These are phyloP conservation scores for Cinara cedri DNA, from an alignment of 2,888 invertebrate species.

Conservation along the genomic window DNA sequence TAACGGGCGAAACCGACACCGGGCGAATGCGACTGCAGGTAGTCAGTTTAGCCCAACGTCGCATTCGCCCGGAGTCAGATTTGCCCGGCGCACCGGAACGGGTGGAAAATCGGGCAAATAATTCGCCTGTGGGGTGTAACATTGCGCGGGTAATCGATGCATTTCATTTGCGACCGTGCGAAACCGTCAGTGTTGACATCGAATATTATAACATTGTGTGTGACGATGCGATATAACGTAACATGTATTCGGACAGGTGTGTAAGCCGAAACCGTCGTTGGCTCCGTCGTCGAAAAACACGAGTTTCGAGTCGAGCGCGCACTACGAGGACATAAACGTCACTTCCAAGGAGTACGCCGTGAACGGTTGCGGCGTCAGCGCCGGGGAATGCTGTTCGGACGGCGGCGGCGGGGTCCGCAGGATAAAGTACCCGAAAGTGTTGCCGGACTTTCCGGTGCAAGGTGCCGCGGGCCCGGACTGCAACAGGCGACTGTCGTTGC, in stretches of 20 bases:
- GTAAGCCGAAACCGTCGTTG: constrained; percentile 37
- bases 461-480: not conserved
- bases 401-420: constrained; percentile 74
- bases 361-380: constrained; percentile 65
- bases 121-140: too few relatives aligned
- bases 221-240: too few relatives aligned
- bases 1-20: too few relatives aligned
- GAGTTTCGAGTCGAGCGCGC: constrained; percentile 59
- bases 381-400: constrained; percentile 66
- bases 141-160: too few relatives aligned
- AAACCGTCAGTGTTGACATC: too few relatives aligned
- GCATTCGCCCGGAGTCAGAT: too few relatives aligned
- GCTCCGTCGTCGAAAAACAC: constrained; percentile 8
- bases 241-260: constrained; percentile 6
- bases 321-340: constrained; percentile 71
- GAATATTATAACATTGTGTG: not conserved
- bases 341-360: constrained; percentile 66
- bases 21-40: too few relatives aligned
- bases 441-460: constrained; percentile 71
- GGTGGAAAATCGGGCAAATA: too few relatives aligned
- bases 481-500: constrained; percentile 59
- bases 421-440: constrained; percentile 82
- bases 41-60: too few relatives aligned
- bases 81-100: too few relatives aligned
- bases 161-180: too few relatives aligned